Base-by-base conservation (phyloP, 2,888 invertebrate genomes). In the Carcina quercana region DNA sequence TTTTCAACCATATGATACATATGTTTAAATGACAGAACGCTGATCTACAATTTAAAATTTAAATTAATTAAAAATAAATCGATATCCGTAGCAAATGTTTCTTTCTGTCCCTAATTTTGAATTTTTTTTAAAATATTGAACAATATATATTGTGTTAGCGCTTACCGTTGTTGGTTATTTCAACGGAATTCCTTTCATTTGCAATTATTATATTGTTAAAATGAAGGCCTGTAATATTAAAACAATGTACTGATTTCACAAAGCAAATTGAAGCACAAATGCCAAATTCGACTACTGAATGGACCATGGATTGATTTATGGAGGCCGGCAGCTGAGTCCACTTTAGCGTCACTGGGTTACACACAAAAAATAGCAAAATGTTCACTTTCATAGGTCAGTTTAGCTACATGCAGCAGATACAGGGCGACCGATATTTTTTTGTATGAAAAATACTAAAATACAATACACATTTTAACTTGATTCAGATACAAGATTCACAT, bases 301-400 rank as follows among this genome's bases (percentile, higher is more conserved):
- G 50, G 54, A 45, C 53, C 47, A 45, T 40, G 34, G 17, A 32
- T 44, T 70, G 68, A 76, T 76, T 74, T 76, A 76, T 70, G 48
- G 45, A 30, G 29, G 33, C 31, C 38, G 54, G 56, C 74, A 70
- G 75, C 74, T 73, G 72, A 69, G 50, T 7, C 47, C 46, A 35
- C 11, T 5, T 5, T 28, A 13, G 17, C 27, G 12, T 12, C 33
- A 33, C 29, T 28, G 12, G 24, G n/a, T 37, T 34, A 37, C 34
- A 22, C 30, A 30, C 42, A 49, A 54, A 59, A 59, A 60, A 51
- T 53, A 48, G 47, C 28, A 57, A 62, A 66, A 59, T 42, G 35
- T 43, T 72, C 60, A 56, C 60, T 75, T 70, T 73, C 65, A 59
- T 63, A 48, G 65, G 67, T 70, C 69, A 72, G 40, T 59, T 51